Percentiles rank a stretch among this genome's conserved stretches.
Conservation (phyloP, 2,113 vertebrate genomes). For the Triplophysa tibetana region DNA sequence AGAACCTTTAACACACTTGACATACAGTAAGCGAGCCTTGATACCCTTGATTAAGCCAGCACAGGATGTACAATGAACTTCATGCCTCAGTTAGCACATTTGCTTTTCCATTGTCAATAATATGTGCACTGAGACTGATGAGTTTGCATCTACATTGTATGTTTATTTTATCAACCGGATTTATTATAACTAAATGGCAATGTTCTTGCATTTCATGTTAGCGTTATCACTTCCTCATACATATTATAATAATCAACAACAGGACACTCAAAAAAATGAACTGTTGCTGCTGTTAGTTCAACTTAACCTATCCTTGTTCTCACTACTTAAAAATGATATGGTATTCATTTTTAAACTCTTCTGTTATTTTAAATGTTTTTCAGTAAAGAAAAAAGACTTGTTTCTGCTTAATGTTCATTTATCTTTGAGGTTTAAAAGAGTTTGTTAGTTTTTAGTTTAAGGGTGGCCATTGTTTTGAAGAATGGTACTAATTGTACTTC, state of each 20-base stretch:
- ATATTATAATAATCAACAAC: background rate
- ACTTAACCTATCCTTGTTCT: too few relatives aligned
- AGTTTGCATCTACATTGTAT: background rate
- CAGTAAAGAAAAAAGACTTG: too few relatives aligned
- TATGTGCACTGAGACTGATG: background rate
- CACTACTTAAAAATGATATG: too few relatives aligned
- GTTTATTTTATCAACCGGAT: background rate
- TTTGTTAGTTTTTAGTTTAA: too few relatives aligned
- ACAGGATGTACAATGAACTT: constrained; percentile 38
- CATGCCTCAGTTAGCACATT: constrained; percentile 20
- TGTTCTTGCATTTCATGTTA: background rate
- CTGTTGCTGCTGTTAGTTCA: too few relatives aligned
- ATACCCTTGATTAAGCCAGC: constrained; percentile 7
- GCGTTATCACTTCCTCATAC: background rate
- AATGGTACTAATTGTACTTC: too few relatives aligned
- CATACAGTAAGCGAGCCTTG: background rate
- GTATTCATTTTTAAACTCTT: too few relatives aligned
- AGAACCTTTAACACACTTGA: background rate
- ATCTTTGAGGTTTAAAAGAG: too few relatives aligned
- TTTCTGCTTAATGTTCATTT: too few relatives aligned
- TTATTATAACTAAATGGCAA: background rate
- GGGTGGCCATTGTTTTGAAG: too few relatives aligned
- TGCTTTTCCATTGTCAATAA: constrained; percentile 17
- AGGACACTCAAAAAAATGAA: too few relatives aligned
- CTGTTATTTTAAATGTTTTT: too few relatives aligned